Conservation (phyloP, 2,797 vertebrate species). For the Gymnothorax javanicus region DNA sequence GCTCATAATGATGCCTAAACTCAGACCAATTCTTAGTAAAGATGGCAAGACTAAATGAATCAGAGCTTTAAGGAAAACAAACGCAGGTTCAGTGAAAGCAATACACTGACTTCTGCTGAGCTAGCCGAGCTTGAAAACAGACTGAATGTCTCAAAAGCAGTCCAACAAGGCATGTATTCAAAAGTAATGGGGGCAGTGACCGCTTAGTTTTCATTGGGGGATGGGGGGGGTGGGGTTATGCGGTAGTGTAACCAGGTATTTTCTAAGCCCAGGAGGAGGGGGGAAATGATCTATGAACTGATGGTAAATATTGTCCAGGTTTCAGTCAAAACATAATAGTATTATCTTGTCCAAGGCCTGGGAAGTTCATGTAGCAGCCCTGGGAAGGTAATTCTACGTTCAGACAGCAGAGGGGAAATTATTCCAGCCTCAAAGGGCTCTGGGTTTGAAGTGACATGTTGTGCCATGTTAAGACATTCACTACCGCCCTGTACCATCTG, state of each 20-base stretch:
- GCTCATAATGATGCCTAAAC: not conserved
- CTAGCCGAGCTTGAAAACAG: not conserved
- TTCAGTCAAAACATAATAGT: too few species aligned
- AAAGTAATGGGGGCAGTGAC: not conserved
- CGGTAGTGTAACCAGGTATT: too few species aligned
- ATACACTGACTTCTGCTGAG: too few species aligned
- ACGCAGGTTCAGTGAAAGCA: not conserved
- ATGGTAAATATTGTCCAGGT: too few species aligned
- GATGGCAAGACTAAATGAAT: not conserved
- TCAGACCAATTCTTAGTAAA: not conserved
- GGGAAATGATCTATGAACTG: too few species aligned
- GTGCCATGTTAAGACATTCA: not conserved
- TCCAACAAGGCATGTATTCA: not conserved
- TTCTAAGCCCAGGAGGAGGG: too few species aligned
- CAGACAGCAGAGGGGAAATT: not conserved
- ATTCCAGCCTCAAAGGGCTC: not conserved
- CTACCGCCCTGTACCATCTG: not conserved
- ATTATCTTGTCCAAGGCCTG: too few species aligned
- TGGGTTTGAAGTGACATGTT: not conserved
- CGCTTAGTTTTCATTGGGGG: too few species aligned
- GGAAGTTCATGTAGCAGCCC: not conserved
- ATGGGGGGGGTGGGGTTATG: too few species aligned
- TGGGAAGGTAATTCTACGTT: not conserved
- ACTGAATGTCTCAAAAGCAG: not conserved
- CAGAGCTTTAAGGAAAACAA: not conserved